Evolutionary conservation across 2,797 vertebrate genomes (phyloP), one percentile per base, ranked within the genome.

Genomic region (Picus viridis): DNA sequence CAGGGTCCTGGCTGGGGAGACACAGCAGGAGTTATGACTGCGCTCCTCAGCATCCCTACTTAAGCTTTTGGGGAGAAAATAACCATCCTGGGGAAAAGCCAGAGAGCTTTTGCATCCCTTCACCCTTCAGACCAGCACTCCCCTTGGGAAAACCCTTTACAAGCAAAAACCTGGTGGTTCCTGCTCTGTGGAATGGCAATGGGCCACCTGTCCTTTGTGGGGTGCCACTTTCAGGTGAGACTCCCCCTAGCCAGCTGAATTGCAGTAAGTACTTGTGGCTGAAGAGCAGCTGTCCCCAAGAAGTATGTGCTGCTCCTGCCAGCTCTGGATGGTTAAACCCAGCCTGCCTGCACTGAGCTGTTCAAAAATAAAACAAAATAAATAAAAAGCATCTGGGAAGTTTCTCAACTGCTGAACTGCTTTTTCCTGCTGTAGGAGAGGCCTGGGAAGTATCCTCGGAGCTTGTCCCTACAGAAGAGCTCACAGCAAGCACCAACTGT

Each of bases 1-100:
- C 83, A 2, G 99, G 98, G 94, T 99, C 99, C 97, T 99, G 99
- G 96, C 99, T 99, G 93, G 81, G 86, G 10, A 91, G 72, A 96
- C 54, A 92, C 12, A 70, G 49, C 7, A 53, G 69, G 12, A 12
- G 9, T 92, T 92, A 80, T 2, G 2, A 45, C 69, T 85, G 11
- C 61, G 63, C 39, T 64, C 20, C 82, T 79, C 10, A 4, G 17
- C 51, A 29, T 19, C 88, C 18, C 43, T 17, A 7, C 57, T 45
- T 34, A 16, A 45, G 27, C 2, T 90, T 92, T 54, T 57, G 67
- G n/a, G 49, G 34, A 76, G 71, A 59, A 82, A 90, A 59, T 8
- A n/a, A 39, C 17, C 70, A 77, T 4, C 7, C 20, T 68, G 45
- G 69, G 49, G 68, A 43, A 79, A n/a, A 14, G 32, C 19, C 27